Base-by-base conservation (phyloP, 92 coral and sea anemone genomes). In the Scolanthus callimorphus region DNA sequence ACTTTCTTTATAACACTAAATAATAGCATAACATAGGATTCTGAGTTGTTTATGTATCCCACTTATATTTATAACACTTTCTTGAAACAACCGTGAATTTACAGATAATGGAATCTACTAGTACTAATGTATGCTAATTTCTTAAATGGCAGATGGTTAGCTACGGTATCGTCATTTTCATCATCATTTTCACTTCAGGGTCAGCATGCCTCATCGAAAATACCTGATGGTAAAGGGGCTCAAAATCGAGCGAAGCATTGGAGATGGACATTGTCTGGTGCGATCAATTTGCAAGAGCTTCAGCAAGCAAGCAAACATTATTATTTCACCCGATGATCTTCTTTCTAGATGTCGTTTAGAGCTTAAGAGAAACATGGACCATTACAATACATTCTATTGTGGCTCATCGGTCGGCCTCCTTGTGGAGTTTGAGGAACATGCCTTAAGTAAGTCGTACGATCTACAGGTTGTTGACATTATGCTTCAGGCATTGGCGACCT, bases 401-500 rank as follows among this genome's bases (percentile, higher is more conserved):
- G n/a, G n/a, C n/a, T 6, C 19, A 6, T 17, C 10, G 20, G 55
- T 6, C 8, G 17, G 17, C 17, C 55, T 49, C 10, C 6, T 49
- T 17, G 55, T 6, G 10, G 55, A 49, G 55, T 49, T 49, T 17
- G 55, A 49, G 4, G 55, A 49, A 22, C 55, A 49, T 20, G 55
- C 20, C 21, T 6, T 10, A 4, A 17, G 17, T 17, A 17, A 49
- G 6, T 6, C 55, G 25, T 49, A 49, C 25, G 25, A 49, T 22
- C 55, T 49, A 22, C 55, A 49, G 17, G 25, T 49, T 6, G 55
- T 49, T 49, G 55, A 49, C 55, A 49, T 49, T 17, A 17, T 49
- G 19, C 19, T 49, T 6, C 20, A 49, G 17, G 17, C 17, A 6
- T 22, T 49, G 17, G 55, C 55, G 25, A 49, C 8, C 55, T 4